These are phyloP conservation scores for Adoxophyes honmai DNA, from an alignment of 1,140 invertebrate species.

Conservation along the genomic window DNA sequence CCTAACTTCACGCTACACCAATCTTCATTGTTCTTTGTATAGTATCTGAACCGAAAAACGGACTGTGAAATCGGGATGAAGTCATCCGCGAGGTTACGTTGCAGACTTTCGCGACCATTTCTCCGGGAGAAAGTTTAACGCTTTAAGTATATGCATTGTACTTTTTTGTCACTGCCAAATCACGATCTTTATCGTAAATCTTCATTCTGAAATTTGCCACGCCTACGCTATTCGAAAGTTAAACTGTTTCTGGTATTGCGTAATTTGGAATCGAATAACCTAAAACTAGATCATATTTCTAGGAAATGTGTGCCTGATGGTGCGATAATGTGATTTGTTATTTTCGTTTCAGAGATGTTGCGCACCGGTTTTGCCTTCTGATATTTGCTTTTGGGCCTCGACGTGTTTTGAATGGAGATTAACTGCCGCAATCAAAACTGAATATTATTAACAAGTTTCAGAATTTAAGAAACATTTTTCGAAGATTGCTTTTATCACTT, in stretches of 20 bases:
- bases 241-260: conserved; percentile 20
- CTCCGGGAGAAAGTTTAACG: conserved; percentile 62
- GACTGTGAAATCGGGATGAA: conserved; percentile 38
- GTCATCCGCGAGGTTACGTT: conserved; percentile 35
- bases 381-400: not conserved
- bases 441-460: not conserved
- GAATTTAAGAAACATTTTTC: conserved; percentile 5
- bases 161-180: conserved; percentile 64
- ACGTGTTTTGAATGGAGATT: not conserved
- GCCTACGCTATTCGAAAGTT: conserved; percentile 31
- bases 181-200: conserved; percentile 59
- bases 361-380: not conserved
- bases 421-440: not conserved
- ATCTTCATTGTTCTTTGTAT: conserved; percentile 12
- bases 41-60: conserved; percentile 8
- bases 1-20: not conserved
- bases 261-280: conserved; percentile 26
- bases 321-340: too few species aligned
- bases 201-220: conserved; percentile 55
- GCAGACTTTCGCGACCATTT: conserved; percentile 56
- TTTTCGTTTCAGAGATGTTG: not conserved
- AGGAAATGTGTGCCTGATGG: too few species aligned
- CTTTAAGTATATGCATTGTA: conserved; percentile 48
- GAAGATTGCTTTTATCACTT: conserved; percentile 7
- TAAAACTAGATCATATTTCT: conserved; percentile 25